Conservation (phyloP, 1,140 invertebrate species). For the Cecropterus lyciades region DNA sequence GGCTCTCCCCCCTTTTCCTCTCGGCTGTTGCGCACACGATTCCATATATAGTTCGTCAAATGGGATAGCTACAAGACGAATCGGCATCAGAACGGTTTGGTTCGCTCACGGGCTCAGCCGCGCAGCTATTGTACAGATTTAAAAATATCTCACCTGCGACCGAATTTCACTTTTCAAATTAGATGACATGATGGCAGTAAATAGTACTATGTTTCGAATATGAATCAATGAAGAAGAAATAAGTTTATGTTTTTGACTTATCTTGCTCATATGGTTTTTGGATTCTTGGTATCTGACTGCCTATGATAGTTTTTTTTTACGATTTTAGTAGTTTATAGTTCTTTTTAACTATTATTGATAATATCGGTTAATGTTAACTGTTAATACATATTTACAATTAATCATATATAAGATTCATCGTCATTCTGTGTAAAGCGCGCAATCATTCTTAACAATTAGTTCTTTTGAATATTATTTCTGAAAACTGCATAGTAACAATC, state of each 20-base stretch:
- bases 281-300: too few species aligned
- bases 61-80: slow-evolving; percentile 49
- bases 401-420: too few species aligned
- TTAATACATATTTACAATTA: too few species aligned
- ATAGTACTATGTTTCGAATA: not conserved
- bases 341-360: too few species aligned
- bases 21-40: slow-evolving; percentile 47
- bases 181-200: not conserved
- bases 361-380: too few species aligned
- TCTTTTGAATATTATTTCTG: too few species aligned
- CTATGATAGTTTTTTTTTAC: too few species aligned
- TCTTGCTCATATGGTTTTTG: not conserved
- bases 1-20: slow-evolving; percentile 47
- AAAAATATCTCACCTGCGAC: slow-evolving; percentile 60
- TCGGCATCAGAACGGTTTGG: slow-evolving; percentile 58
- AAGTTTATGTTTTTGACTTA: not conserved
- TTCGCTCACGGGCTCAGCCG: slow-evolving; percentile 47
- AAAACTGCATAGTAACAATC: too few species aligned
- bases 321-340: too few species aligned
- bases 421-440: too few species aligned
- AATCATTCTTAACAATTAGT: too few species aligned
- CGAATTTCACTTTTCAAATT: slow-evolving; percentile 7
- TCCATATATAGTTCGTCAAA: slow-evolving; percentile 79
- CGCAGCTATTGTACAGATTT: slow-evolving; percentile 40
- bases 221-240: not conserved